Conservation (phyloP, 1,140 invertebrate species). For the Hypsibius dujardini region DNA sequence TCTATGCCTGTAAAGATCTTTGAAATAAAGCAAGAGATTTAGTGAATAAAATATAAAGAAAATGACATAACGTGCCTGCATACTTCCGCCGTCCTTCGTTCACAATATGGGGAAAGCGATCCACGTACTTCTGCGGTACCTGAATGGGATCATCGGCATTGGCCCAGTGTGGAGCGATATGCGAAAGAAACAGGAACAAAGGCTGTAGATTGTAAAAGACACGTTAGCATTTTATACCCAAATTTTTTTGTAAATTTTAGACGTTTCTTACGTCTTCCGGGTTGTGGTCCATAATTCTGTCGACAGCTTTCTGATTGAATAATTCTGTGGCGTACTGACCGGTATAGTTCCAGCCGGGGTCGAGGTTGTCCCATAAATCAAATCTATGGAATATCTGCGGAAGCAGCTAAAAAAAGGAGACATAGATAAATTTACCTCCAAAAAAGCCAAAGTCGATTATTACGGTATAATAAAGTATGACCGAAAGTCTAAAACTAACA, state of each 20-base stretch:
- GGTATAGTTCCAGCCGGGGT: slow-evolving; percentile 51
- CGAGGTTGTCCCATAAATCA: slow-evolving; percentile 47
- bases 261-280: slow-evolving; percentile 17
- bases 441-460: neutral
- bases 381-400: slow-evolving; percentile 35
- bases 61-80: slow-evolving; percentile 24
- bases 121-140: slow-evolving; percentile 29
- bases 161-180: slow-evolving; percentile 64
- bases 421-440: neutral
- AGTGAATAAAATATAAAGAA: slow-evolving; percentile 27
- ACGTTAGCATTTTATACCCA: neutral
- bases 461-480: neutral
- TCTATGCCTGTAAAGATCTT: slow-evolving; percentile 26
- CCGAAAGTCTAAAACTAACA: neutral
- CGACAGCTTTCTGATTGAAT: slow-evolving; percentile 54
- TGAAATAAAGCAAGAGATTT: slow-evolving; percentile 28
- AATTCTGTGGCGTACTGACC: slow-evolving; percentile 66
- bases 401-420: slow-evolving; percentile 18
- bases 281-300: slow-evolving; percentile 50
- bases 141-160: slow-evolving; percentile 48
- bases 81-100: slow-evolving; percentile 27
- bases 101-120: slow-evolving; percentile 29
- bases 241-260: slow-evolving; percentile 15
- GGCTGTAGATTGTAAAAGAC: slow-evolving; percentile 34
- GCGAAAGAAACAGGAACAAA: slow-evolving; percentile 63